phyloP scores from a whole-genome alignment of 1,140 invertebrate genomes.

The Rhopalosiphum maidis region DNA sequence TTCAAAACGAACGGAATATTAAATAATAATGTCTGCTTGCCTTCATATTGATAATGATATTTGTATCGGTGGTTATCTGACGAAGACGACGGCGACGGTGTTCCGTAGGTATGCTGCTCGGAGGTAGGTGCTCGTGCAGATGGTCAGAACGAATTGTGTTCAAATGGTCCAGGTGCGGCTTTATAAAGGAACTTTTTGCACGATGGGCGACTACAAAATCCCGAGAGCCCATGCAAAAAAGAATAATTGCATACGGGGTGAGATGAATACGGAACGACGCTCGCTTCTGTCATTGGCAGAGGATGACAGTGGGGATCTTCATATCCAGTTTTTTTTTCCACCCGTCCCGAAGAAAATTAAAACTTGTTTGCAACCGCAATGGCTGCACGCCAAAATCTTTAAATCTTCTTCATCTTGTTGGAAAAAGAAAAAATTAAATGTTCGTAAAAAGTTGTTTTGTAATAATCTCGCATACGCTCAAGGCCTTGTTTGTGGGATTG shows the following conservation, averaged over 20 bases:
- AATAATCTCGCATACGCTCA: neutral
- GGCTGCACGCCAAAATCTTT: conserved; percentile 39
- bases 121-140: neutral
- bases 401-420: neutral
- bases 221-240: neutral
- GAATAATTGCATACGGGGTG: neutral
- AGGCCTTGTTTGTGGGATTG: neutral
- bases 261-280: neutral
- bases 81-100: neutral
- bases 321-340: conserved; percentile 33
- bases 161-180: neutral
- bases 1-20: neutral
- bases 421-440: conserved; percentile 16
- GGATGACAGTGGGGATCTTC: neutral
- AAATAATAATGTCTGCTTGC: neutral
- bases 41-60: conserved; percentile 32
- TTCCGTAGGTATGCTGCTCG: neutral
- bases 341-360: conserved; percentile 16
- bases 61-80: neutral
- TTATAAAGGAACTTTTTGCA: conserved; percentile 31
- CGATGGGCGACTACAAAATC: neutral
- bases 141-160: neutral
- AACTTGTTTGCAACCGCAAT: conserved; percentile 16
- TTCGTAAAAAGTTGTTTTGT: conserved; percentile 3
- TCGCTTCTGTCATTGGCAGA: neutral